Evolutionary conservation across 2,888 invertebrate genomes (phyloP), one percentile per base, ranked within the genome.

Genomic region (Eugnorisma glareosa): DNA sequence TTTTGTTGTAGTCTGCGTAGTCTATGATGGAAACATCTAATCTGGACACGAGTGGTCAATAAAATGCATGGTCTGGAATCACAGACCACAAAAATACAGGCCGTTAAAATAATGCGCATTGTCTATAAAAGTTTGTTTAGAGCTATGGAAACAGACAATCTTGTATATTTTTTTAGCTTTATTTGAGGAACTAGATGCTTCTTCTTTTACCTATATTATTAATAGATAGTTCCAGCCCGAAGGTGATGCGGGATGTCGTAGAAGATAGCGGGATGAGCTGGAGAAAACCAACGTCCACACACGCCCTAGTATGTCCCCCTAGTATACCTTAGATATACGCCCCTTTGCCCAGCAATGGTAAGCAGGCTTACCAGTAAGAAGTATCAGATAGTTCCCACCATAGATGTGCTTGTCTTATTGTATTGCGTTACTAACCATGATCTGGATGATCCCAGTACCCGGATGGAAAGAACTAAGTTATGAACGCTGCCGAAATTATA

Each of bases 31-130:
- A 59, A 85, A 75, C 68, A 63, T 45, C 8, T 5, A 67, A 67
- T 57, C 57, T 67, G 15, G 35, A 70, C 21, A 48, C 15, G 61
- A 67, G 51, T 67, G 61, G 21, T 13, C 57, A 31, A 59, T 79
- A 70, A 84, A 75, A 51, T n/a, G 37, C 11, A 13, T 35, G 43
- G 0, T 74, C 48, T 83, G 66, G 54, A 67, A 73, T 59, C 64
- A 37, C 24, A 67, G 69, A 79, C 67, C 70, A 66, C 72, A 83
- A 59, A 40, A 68, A 63, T 35, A 24, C 15, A 40, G 15, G 10
- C 15, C 21, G 45, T 45, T 37, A 75, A 75, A 67, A 40, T 35
- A 35, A 45, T 31, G 15, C 31, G 21, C 15, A 43, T 69, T 48
- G 21, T 35, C 37, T 69, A 28, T 75, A 69, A 35, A 69, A 40